Evolutionary conservation across 2,888 invertebrate genomes (phyloP).

Genomic region (Aleiodes alternator): DNA sequence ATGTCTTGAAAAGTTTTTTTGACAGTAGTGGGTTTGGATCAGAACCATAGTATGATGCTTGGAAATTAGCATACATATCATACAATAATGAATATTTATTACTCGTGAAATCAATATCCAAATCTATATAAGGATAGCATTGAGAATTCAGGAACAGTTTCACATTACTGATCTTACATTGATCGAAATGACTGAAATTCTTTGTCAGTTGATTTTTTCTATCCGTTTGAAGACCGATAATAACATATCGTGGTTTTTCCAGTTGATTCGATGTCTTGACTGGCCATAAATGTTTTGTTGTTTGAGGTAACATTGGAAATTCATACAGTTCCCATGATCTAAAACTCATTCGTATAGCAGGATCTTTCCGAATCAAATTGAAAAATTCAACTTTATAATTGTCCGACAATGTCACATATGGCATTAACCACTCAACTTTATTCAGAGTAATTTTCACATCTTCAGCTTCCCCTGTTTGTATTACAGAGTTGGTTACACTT

Average conservation of each 20-base stretch:
- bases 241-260: not conserved
- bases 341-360: not conserved
- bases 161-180: not conserved
- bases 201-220: not conserved
- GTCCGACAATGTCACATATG: constrained; percentile 6
- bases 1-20: not conserved
- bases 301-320: not conserved
- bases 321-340: not conserved
- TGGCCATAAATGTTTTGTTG: not conserved
- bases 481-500: not conserved
- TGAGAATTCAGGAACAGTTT: constrained; percentile 17
- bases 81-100: constrained; percentile 13
- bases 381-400: not conserved
- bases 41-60: constrained; percentile 18
- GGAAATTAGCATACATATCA: constrained; percentile 22
- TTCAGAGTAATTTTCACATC: not conserved
- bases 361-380: not conserved
- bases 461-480: not conserved
- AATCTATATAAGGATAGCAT: constrained; percentile 4
- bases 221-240: constrained; percentile 2
- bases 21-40: not conserved
- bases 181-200: constrained; percentile 17
- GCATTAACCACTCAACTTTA: constrained; percentile 3
- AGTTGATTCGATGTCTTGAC: too few species aligned
- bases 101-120: not conserved